These are phyloP conservation scores for Apodemus sylvaticus DNA, from an alignment of 2,113 vertebrate species.

Conservation along the genomic window DNA sequence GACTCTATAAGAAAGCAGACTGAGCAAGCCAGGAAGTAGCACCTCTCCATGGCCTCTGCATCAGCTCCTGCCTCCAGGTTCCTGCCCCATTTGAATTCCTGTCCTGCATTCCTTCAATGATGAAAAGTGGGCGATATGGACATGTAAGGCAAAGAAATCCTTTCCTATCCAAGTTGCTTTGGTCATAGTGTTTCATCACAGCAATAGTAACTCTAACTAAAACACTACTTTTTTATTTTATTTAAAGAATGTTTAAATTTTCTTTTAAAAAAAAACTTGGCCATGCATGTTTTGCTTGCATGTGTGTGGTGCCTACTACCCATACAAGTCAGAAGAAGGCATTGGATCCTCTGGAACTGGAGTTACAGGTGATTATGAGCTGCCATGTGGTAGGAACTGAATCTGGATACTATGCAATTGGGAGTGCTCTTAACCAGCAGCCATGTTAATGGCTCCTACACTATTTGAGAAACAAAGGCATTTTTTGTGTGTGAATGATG, in stretches of 20 bases:
- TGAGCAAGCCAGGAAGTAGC: background rate
- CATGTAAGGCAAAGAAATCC: background rate
- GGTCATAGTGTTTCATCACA: background rate
- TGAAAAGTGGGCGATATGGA: background rate
- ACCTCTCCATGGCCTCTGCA: background rate
- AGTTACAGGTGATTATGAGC: background rate
- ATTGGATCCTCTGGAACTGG: background rate
- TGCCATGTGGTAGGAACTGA: background rate
- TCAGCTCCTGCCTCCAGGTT: background rate
- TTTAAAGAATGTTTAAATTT: background rate
- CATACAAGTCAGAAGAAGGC: background rate
- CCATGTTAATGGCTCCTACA: background rate
- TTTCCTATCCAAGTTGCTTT: background rate
- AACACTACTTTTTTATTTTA: background rate
- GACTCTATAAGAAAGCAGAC: background rate
- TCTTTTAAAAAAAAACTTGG: too few species aligned
- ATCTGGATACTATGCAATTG: background rate
- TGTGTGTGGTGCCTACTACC: too few species aligned
- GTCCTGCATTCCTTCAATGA: background rate
- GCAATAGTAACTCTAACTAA: background rate
- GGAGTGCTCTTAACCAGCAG: background rate
- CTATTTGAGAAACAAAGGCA: background rate
- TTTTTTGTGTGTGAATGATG: background rate
- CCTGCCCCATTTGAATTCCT: background rate
- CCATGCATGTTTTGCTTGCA: background rate